A percentile compares a stretch with the other conserved stretches of the same genome.
Conservation (phyloP, 1,140 invertebrate genomes). For the Pseudomyrmex concolor region DNA sequence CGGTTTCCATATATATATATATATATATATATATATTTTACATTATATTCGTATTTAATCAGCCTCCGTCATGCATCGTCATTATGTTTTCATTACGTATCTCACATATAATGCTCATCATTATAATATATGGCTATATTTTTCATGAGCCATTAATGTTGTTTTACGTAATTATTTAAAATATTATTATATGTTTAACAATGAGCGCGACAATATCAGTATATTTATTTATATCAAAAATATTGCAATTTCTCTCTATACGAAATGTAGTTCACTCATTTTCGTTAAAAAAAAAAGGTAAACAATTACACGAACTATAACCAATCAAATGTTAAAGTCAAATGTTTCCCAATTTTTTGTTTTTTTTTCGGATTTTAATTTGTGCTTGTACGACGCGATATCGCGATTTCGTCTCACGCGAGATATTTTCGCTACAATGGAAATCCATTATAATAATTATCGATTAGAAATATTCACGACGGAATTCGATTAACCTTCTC, state of each 20-base stretch:
- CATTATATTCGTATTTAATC: slow-evolving; percentile 50
- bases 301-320: too few species aligned
- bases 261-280: too few species aligned
- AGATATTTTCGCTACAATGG: slow-evolving; percentile 19
- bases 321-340: too few species aligned
- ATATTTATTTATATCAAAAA: background rate
- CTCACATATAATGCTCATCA: slow-evolving; percentile 14
- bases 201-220: background rate
- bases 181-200: slow-evolving; percentile 9
- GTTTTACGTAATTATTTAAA: slow-evolving; percentile 42
- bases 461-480: slow-evolving; percentile 19
- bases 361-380: too few species aligned
- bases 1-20: slow-evolving; percentile 10
- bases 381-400: background rate
- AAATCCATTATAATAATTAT: slow-evolving; percentile 16
- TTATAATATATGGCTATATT: slow-evolving; percentile 6
- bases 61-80: background rate
- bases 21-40: slow-evolving; percentile 14
- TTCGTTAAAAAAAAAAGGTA: too few species aligned
- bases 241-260: background rate
- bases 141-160: slow-evolving; percentile 30
- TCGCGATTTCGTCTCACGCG: slow-evolving; percentile 12
- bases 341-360: too few species aligned
- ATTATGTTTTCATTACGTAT: slow-evolving; percentile 42
- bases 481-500: background rate